Percentiles rank a stretch among this genome's conserved stretches.
These are phyloP conservation scores for Nycticryphes semicollaris DNA, from an alignment of 2,113 vertebrate genomes.

Conservation along the genomic window DNA sequence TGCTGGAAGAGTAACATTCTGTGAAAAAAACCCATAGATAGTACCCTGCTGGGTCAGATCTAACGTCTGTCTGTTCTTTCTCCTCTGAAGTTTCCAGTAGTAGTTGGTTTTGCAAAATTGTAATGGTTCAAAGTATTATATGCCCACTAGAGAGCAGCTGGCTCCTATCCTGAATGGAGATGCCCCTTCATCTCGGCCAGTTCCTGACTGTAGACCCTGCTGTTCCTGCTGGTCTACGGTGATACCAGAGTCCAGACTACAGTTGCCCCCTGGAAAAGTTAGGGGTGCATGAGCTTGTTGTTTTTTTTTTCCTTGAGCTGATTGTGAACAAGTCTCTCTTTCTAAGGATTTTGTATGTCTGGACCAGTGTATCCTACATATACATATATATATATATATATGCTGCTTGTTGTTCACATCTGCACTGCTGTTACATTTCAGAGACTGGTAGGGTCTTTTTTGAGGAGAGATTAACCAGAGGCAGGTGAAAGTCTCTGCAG, in stretches of 20 bases:
- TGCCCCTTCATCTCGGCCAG: not conserved
- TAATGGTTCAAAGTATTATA: not conserved
- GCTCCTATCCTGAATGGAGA: not conserved
- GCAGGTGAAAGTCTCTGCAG: not conserved
- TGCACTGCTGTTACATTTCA: not conserved
- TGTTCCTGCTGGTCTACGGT: not conserved
- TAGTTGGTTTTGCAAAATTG: not conserved
- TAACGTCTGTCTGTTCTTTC: not conserved
- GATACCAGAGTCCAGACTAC: accelerated
- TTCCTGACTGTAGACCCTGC: not conserved
- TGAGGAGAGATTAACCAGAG: not conserved
- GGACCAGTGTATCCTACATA: not conserved
- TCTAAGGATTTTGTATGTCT: not conserved
- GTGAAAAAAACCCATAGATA: not conserved
- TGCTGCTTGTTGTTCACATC: not conserved
- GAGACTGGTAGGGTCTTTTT: not conserved
- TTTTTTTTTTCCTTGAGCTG: not conserved
- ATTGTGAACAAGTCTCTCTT: not conserved
- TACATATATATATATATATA: accelerated
- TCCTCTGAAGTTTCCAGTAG: not conserved
- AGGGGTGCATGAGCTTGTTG: not conserved
- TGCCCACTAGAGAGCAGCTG: not conserved
- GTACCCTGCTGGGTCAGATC: not conserved
- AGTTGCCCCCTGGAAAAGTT: not conserved
- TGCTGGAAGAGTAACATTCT: not conserved